phyloP scores from a whole-genome alignment of 2,888 invertebrate genomes.

The Microplitis deprimator region DNA sequence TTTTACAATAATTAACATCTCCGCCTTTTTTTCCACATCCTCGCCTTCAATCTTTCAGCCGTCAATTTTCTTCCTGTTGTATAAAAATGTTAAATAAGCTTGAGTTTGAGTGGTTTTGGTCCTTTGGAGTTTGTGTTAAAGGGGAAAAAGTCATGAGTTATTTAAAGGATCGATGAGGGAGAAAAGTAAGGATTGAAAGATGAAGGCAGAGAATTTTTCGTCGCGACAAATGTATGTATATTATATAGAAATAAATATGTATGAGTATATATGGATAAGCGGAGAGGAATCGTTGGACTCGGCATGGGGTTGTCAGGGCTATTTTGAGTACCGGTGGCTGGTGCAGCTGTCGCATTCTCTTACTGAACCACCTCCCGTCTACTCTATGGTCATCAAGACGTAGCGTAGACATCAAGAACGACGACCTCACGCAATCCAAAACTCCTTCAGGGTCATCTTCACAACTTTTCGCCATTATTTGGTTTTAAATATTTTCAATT shows the following conservation, averaged over 20 bases:
- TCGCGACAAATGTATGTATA: conserved; percentile 22
- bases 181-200: conserved; percentile 15
- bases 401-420: conserved; percentile 49
- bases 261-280: not conserved
- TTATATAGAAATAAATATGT: not conserved
- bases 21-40: conserved; percentile 1
- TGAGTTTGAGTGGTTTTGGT: conserved; percentile 3
- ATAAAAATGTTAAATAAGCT: not conserved
- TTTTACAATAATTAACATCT: conserved; percentile 56
- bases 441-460: conserved; percentile 25
- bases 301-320: conserved; percentile 64
- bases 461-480: not conserved
- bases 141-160: conserved; percentile 30
- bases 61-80: conserved; percentile 4
- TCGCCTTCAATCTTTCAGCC: conserved; percentile 6
- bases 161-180: conserved; percentile 35
- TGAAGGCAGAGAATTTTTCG: conserved; percentile 48
- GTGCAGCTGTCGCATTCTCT: conserved; percentile 64
- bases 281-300: conserved; percentile 33
- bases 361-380: conserved; percentile 66
- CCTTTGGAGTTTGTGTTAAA: not conserved
- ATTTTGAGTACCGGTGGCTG: conserved; percentile 53
- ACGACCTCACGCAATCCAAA: conserved; percentile 50
- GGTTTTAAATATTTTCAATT: not conserved
- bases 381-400: conserved; percentile 61